Evolutionary conservation across 2,888 invertebrate genomes (phyloP).

Genomic region (Vandiemenella viatica): DNA sequence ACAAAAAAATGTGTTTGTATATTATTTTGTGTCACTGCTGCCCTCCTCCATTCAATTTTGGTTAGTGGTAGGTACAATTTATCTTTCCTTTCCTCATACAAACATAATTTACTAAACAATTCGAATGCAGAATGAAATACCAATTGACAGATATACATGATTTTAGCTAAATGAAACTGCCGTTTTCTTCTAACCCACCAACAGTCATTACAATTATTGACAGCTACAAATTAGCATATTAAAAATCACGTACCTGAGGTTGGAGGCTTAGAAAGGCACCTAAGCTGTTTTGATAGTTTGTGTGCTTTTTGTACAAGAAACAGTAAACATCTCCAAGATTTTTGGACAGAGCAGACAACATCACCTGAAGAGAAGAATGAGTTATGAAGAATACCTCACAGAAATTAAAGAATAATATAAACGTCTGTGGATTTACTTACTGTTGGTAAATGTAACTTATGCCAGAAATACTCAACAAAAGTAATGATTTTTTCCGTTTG

Average conservation of each 20-base stretch:
- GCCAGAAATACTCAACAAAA: conserved; percentile 98
- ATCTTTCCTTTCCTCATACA: no score
- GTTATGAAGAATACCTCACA: no score
- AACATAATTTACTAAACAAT: not conserved
- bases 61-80: no score
- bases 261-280: conserved; percentile 99
- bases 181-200: no score
- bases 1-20: no score
- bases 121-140: no score
- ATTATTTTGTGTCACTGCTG: no score
- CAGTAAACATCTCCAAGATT: conserved; percentile 99
- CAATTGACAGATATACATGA: conserved; percentile 1
- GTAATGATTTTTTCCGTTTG: conserved; percentile 98
- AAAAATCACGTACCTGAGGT: conserved; percentile 42
- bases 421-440: conserved; percentile 29
- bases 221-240: not conserved
- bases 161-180: not conserved
- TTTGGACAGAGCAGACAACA: conserved; percentile 97
- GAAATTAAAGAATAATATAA: conserved; percentile 4
- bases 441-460: conserved; percentile 98
- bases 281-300: conserved; percentile 98
- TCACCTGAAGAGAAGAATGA: conserved; percentile 41
- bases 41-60: no score
- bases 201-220: not conserved
- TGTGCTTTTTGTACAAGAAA: conserved; percentile 98